Base-by-base conservation (phyloP, 2,797 vertebrate genomes). In the Megaceryle alcyon region DNA sequence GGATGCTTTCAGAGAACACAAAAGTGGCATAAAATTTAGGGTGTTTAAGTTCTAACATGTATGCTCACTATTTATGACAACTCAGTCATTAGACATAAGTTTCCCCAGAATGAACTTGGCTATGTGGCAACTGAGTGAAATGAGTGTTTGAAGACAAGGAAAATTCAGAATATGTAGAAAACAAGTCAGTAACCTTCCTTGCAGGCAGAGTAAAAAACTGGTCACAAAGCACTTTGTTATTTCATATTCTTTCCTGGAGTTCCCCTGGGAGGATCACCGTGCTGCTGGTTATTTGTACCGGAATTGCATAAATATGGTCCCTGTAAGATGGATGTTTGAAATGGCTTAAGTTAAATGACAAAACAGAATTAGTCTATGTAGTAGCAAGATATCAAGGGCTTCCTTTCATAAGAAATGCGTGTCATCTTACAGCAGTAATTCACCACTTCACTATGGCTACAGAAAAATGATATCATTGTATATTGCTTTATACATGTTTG, bases 401-500 rank as follows among this genome's bases (percentile, higher is more conserved):
- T 90, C 65, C 49, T 81, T 72, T 94, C 46, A 44, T 78, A 39
- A 21, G 22, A 85, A 88, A 61, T 10, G 5, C 48, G 8, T 73
- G 21, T 88, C 65, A 83, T 78, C 14, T 91, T 73, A 48, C 43
- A 76, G 43, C 2, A 6, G 54, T 77, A 77, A 72, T 66, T 82
- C 22, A 44, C 31, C 31, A 46, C 7, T 66, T 61, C 73, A 78
- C 33, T 77, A 35, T 49, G 37, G 65, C 66, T 93, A 84, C 63
- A n/a, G 28, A 61, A 61, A 90, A 86, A 83, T 88, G 2, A 66
- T 96, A 66, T 80, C 25, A 73, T 51, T 68, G 14, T 44, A 16
- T 60, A 33, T 61, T 51, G 46, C 41, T 69, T 71, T 92, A n/a
- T 79, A 43, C 92, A 41, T 94, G 95, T 90, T 94, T 88, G 77